These are phyloP conservation scores for Apeltes quadracus DNA, from an alignment of 2,113 vertebrate species.

Conservation along the genomic window DNA sequence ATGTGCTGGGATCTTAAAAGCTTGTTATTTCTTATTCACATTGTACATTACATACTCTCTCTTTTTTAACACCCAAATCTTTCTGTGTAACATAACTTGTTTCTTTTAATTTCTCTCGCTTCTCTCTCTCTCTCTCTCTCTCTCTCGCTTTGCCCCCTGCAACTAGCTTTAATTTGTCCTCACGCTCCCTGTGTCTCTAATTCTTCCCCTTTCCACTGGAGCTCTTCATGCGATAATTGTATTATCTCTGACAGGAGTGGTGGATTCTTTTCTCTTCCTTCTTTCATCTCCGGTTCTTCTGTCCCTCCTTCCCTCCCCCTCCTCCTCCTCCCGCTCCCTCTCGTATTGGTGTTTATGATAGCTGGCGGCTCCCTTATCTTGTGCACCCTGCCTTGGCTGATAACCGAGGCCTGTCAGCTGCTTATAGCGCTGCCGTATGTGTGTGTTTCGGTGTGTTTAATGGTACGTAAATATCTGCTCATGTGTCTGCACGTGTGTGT, in stretches of 20 bases:
- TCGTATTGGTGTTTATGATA: conserved; percentile 61
- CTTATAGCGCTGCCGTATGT: conserved; percentile 19
- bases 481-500: not conserved
- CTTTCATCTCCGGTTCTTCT: conserved; percentile 66
- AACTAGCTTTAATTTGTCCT: not conserved
- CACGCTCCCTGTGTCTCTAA: conserved; percentile 15
- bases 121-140: conserved; percentile 16
- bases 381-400: conserved; percentile 58
- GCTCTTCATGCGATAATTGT: conserved; percentile 61
- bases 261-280: conserved; percentile 50
- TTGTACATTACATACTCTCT: not conserved
- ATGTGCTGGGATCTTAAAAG: not conserved
- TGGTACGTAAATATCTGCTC: not conserved
- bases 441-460: conserved; percentile 9
- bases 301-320: conserved; percentile 11
- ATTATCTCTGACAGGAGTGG: conserved; percentile 65
- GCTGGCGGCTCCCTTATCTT: conserved; percentile 64
- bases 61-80: conserved; percentile 3
- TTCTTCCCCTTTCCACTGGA: conserved; percentile 25
- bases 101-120: not conserved
- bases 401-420: conserved; percentile 64
- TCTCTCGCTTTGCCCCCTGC: not conserved
- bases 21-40: conserved; percentile 1
- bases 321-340: conserved; percentile 10
- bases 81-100: not conserved